Evolutionary conservation across 1,140 invertebrate species (phyloP), one percentile per base, ranked within the genome.

Genomic region (Macrobrachium rosenbergii): DNA sequence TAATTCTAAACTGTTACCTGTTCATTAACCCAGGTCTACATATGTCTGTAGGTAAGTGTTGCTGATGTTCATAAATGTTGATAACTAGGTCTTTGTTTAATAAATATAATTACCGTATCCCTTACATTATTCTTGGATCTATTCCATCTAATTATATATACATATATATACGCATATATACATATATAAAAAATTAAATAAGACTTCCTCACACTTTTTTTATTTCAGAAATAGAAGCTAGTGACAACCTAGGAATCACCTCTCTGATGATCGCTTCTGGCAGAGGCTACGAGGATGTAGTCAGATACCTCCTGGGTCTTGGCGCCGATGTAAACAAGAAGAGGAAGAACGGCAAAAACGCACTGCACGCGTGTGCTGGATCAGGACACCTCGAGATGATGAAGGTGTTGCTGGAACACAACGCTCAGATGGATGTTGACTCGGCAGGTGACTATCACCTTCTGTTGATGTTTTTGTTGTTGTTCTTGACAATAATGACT

Each of bases 241-340:
- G 96, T 17, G 98, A 98, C 92, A 93, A 95, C 73, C 96, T 97
- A 91, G 97, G 96, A 5, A 98, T 99, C 92, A 99, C 98, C 17
- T 99, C 97, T 91, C 93, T 99, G 58, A 99, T 99, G 98, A 99
- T 99, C 81, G 96, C 97, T 17, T 99, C 97, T 92, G 99, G 98
- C 92, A 98, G 98, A 92, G 97, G 97, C 23, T 93, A 93, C 90
- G 90, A 90, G 80, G 91, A 92, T 11, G 93, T 94, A 89, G 96
- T 96, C 11, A 95, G 96, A 91, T 98, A 96, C 92, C 93, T 99
- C 73, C 93, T 99, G 11, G 94, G 95, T 52, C 92, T 97, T 58
- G 96, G 96, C 90, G 98, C 97, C 6, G 95, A 98, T 92, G 96
- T 98, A 0, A 98, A 99, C 92, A 94, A 96, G 69, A 89, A 92